Conservation (phyloP, 2,113 vertebrate species). For the Gallinago media region DNA sequence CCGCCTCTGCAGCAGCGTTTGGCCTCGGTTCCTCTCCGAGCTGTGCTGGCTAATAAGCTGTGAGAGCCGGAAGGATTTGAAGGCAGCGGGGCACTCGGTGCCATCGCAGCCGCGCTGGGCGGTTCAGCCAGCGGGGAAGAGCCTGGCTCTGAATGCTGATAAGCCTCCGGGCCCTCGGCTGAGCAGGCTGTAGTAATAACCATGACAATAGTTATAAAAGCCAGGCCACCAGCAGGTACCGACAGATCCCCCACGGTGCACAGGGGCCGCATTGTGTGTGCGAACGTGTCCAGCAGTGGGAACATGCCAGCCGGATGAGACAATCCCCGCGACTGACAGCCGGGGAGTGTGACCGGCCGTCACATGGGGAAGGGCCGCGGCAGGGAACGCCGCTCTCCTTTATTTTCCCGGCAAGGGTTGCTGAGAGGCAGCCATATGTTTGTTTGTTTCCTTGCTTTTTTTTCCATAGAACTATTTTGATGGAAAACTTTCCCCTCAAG, state of each 20-base stretch:
- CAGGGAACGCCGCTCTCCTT: no score
- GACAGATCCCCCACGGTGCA: constrained; percentile 46
- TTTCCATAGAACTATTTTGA: constrained; percentile 94
- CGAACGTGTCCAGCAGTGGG: constrained; percentile 37
- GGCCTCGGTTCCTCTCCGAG: not conserved
- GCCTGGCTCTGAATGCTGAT: constrained; percentile 37
- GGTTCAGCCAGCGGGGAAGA: not conserved
- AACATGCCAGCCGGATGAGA: constrained; percentile 68
- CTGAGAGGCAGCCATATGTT: no score
- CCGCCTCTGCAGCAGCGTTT: not conserved
- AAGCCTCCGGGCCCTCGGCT: not conserved
- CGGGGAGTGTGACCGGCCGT: not conserved
- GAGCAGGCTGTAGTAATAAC: constrained; percentile 17
- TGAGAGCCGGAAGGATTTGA: constrained; percentile 60
- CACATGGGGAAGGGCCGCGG: constrained; percentile 25
- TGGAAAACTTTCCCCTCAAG: constrained; percentile 95
- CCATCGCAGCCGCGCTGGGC: not conserved
- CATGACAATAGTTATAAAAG: constrained; percentile 59
- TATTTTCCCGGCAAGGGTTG: no score
- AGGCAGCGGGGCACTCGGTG: constrained; percentile 35
- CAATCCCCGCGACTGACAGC: constrained; percentile 28
- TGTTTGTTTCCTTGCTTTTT: not conserved
- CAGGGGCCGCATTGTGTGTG: constrained; percentile 61
- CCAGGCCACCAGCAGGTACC: constrained; percentile 67
- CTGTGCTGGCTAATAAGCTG: not conserved